Evolutionary conservation across 2,888 invertebrate species (phyloP), one percentile per base, ranked within the genome.

Genomic region (Microplitis manilae): DNA sequence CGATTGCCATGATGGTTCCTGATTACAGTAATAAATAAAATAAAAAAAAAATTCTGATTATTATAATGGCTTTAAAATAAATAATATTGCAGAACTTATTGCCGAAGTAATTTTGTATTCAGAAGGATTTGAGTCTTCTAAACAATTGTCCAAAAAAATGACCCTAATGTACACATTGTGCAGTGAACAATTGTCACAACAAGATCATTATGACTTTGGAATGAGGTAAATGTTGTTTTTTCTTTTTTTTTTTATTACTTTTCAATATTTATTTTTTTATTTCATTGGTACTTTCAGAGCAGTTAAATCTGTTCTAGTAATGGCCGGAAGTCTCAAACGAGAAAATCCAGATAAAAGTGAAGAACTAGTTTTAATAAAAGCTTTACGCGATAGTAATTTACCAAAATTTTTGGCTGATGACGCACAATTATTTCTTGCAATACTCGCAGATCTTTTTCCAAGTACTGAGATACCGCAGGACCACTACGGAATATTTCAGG

Each of bases 101-200:
- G 96, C 97, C 68, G 97, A 97, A 91, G 97, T 97, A 4, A 97
- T 96, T 80, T 90, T 97, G n/a, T 97, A 97, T 89, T 97, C 97
- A 0, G 97, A 97, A 91, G 97, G 97, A 8, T 97, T 97, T 86
- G 96, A 96, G 87, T 95, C 96, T 0, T 97, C 97, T 0, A 96
- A 94, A 87, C 92, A 93, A 2, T 91, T 97, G n/a, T 96, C 97
- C 0, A 94, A 95, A 86, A 97, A 97, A 90, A 97, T 97, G 96
- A 95, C 96, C 0, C 94, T 96, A 88, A 96, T 97, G 96, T 97
- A 97, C 90, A 96, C 96, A 85, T 91, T 97, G 5, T 96, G 96
- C 85, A 96, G 96, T 84, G 97, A 97, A 87, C 97, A 97, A 87
- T 91, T 97, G 1, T 97, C 96, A 0, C 96, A 97, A 84, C 97